Conservation (phyloP, 2,888 invertebrate species). For the Chalcosyrphus nemorum region DNA sequence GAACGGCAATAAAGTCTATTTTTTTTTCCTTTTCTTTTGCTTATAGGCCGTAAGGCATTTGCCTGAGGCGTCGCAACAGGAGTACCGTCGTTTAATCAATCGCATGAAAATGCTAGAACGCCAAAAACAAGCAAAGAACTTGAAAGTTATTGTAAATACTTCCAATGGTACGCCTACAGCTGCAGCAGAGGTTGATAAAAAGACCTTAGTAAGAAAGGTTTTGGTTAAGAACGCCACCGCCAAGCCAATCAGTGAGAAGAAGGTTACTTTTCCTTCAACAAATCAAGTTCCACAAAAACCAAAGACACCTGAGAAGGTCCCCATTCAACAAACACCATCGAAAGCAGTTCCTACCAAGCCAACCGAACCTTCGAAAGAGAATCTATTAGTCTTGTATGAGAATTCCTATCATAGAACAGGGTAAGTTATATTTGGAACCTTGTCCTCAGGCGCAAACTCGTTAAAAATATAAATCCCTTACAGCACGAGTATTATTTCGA, state of each 20-base stretch:
- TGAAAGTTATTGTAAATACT: slow-evolving; percentile 12
- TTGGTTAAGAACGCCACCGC: slow-evolving; percentile 50
- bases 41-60: slow-evolving; percentile 80
- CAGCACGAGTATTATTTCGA: slow-evolving; percentile 78
- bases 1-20: not conserved
- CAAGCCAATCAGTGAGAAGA: not conserved
- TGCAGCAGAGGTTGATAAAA: not conserved
- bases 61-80: slow-evolving; percentile 80
- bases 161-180: not conserved
- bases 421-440: slow-evolving; percentile 75
- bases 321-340: not conserved
- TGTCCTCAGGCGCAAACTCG: not conserved
- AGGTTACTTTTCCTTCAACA: not conserved
- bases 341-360: not conserved
- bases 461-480: slow-evolving; percentile 12
- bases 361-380: slow-evolving; percentile 74
- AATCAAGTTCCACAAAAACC: slow-evolving; percentile 5
- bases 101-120: slow-evolving; percentile 81
- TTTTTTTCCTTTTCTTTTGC: slow-evolving; percentile 14
- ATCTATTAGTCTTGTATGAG: slow-evolving; percentile 77
- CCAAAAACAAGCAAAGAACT: slow-evolving; percentile 74
- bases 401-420: slow-evolving; percentile 78
- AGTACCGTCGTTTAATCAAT: slow-evolving; percentile 79
- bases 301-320: not conserved
- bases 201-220: slow-evolving; percentile 55